A percentile compares a stretch with the other conserved stretches of the same genome.
phyloP scores from a whole-genome alignment of 2,113 vertebrate genomes.

The Heliornis fulica region DNA sequence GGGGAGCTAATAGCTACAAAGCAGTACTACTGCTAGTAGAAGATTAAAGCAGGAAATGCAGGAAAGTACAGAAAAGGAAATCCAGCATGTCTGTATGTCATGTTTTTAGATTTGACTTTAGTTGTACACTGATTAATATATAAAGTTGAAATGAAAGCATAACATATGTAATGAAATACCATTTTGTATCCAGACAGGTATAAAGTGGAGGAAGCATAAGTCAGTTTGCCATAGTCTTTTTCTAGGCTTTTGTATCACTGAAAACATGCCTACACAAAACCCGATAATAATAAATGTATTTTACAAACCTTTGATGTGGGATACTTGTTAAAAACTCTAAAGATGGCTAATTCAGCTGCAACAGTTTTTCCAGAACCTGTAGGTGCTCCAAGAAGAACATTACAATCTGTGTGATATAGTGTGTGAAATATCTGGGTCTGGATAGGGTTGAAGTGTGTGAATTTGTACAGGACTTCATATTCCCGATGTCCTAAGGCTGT shows the following conservation, averaged over 20 bases:
- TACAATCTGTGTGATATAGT: constrained; percentile 93
- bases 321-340: constrained; percentile 93
- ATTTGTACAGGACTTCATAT: constrained; percentile 92
- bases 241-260: neutral
- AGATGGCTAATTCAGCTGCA: constrained; percentile 96
- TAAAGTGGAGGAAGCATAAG: neutral
- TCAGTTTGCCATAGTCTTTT: neutral
- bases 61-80: neutral
- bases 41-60: neutral
- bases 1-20: neutral
- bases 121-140: neutral
- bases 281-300: neutral
- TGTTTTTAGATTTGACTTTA: neutral
- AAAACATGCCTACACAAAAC: neutral
- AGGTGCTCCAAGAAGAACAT: constrained; percentile 94
- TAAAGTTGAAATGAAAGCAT: neutral
- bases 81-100: neutral
- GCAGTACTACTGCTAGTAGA: neutral
- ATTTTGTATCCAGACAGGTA: neutral
- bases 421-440: constrained; percentile 99
- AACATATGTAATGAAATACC: neutral
- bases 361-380: constrained; percentile 98
- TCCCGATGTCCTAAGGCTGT: constrained; percentile 84
- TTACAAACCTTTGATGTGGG: constrained; percentile 88
- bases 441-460: constrained; percentile 97